phyloP scores from a whole-genome alignment of 2,888 invertebrate genomes.

The Choreutis nemorana region DNA sequence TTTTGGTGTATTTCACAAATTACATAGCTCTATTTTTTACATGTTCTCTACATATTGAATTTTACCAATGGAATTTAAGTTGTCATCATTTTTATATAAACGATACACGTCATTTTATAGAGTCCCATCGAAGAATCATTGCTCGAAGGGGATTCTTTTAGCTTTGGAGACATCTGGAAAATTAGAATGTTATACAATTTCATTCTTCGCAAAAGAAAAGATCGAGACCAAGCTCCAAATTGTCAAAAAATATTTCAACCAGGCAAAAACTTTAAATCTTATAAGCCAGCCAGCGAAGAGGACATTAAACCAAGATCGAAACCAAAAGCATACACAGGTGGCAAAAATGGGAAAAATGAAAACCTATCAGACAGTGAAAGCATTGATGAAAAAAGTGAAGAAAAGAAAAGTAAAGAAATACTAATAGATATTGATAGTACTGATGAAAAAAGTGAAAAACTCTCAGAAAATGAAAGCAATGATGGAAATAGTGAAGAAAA shows the following conservation, averaged over 20 bases:
- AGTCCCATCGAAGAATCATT: constrained; percentile 4
- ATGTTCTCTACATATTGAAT: too few species aligned
- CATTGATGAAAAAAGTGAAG: constrained; percentile 4
- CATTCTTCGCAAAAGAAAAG: constrained; percentile 18
- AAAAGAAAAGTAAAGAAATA: constrained; percentile 1
- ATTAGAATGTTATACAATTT: constrained; percentile 35
- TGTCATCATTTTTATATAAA: constrained; percentile 1
- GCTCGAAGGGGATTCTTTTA: constrained; percentile 16
- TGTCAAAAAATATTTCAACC: constrained; percentile 30
- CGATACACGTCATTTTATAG: constrained; percentile 5
- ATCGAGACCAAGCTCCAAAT: constrained; percentile 15
- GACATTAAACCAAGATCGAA: constrained; percentile 18
- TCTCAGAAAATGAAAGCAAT: background rate
- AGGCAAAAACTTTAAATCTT: constrained; percentile 17
- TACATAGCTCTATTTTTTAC: too few species aligned
- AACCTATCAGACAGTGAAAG: constrained; percentile 1
- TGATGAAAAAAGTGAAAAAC: background rate
- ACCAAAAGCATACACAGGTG: constrained; percentile 17
- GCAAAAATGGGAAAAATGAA: constrained; percentile 1
- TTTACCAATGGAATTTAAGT: too few species aligned
- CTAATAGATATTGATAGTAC: background rate
- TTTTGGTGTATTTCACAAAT: too few species aligned
- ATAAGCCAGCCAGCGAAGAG: constrained; percentile 4
- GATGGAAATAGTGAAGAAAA: constrained; percentile 7
- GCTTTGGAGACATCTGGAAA: constrained; percentile 27